Evolutionary conservation across 2,797 vertebrate genomes (phyloP).

Genomic region (Threskiornis aethiopicus): DNA sequence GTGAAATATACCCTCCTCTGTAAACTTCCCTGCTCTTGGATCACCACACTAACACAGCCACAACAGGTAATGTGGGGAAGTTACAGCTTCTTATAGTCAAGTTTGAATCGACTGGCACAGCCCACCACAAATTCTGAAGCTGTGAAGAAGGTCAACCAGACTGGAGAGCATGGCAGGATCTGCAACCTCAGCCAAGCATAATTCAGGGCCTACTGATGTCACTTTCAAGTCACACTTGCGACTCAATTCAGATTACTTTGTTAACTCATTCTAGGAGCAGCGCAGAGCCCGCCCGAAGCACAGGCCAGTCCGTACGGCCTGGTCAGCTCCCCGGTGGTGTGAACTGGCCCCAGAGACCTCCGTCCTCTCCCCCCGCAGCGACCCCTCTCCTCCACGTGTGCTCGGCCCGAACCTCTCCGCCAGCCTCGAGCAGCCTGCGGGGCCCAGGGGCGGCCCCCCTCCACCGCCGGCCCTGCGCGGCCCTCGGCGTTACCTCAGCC

Average conservation of each 20-base stretch:
- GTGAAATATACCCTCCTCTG: neutral
- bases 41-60: too few relatives aligned
- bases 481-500: neutral
- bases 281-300: fast-evolving
- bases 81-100: neutral
- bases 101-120: fast-evolving
- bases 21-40: neutral
- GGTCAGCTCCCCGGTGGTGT: fast-evolving
- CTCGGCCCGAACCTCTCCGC: fast-evolving
- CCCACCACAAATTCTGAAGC: too few relatives aligned
- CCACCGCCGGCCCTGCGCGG: fast-evolving
- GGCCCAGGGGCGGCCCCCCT: fast-evolving
- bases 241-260: fast-evolving
- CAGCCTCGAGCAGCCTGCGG: fast-evolving
- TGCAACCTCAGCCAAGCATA: fast-evolving
- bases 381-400: fast-evolving
- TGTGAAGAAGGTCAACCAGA: fast-evolving
- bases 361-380: fast-evolving
- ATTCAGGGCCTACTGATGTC: fast-evolving
- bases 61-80: fast-evolving
- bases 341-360: fast-evolving
- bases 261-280: fast-evolving
- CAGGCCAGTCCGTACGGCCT: fast-evolving
- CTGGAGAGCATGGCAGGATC: fast-evolving
- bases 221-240: fast-evolving